Percentiles rank a stretch among this genome's conserved stretches.
These are phyloP conservation scores for Centruroides vittatus DNA, from an alignment of 1,140 invertebrate species.

Conservation along the genomic window DNA sequence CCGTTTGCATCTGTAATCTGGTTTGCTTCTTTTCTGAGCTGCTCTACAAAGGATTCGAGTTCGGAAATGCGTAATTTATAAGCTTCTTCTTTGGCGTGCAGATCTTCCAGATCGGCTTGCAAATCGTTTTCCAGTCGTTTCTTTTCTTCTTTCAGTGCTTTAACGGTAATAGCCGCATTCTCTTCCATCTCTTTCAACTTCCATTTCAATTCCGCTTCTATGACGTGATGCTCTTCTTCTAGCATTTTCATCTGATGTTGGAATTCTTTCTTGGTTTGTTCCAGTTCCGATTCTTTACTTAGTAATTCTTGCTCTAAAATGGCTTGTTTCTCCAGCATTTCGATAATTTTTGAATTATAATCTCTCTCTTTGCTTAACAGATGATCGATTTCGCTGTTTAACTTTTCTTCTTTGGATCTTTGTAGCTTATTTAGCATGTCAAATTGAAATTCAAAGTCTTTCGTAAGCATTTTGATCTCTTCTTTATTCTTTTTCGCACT, in stretches of 20 bases:
- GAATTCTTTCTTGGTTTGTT: conserved; percentile 1
- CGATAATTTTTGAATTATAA: not conserved
- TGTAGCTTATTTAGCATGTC: not conserved
- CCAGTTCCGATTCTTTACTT: conserved; percentile 8
- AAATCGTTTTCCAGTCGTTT: conserved; percentile 33
- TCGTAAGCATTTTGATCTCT: too few species aligned
- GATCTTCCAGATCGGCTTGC: conserved; percentile 29
- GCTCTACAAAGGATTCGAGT: conserved; percentile 9
- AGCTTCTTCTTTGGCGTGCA: conserved; percentile 10
- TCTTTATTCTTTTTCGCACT: too few species aligned
- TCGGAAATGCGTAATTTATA: conserved; percentile 13
- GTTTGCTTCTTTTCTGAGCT: conserved; percentile 9
- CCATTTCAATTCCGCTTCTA: conserved; percentile 15
- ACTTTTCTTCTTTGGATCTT: not conserved
- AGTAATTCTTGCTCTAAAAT: not conserved
- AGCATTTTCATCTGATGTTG: conserved; percentile 7
- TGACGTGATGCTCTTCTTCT: conserved; percentile 13
- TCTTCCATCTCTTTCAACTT: conserved; percentile 16
- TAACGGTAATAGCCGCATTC: conserved; percentile 8
- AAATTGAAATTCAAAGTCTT: not conserved
- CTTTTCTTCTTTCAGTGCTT: conserved; percentile 10
- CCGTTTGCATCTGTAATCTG: conserved; percentile 3
- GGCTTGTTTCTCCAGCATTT: not conserved
- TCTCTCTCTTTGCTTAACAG: not conserved
- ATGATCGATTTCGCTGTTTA: not conserved